Evolutionary conservation across 2,888 invertebrate genomes (phyloP).

Genomic region (Schizotus pectinicornis): DNA sequence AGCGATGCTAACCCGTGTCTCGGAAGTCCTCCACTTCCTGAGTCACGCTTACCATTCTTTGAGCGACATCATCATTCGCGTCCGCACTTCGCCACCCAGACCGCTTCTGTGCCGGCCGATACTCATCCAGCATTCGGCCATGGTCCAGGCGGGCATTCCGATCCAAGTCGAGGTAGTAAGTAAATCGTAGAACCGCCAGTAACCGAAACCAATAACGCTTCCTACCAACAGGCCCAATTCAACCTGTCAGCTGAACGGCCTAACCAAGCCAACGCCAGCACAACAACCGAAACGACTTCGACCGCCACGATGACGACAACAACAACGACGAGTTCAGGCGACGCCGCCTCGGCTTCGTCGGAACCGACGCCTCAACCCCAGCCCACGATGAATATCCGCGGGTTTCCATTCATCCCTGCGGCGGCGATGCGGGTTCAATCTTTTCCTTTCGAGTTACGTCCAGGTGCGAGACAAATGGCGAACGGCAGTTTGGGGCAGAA

Average conservation of each 20-base stretch:
- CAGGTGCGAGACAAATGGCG: slow-evolving; percentile 25
- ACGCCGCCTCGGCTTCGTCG: slow-evolving; percentile 14
- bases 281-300: slow-evolving; percentile 18
- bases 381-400: slow-evolving; percentile 32
- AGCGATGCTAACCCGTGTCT: slow-evolving; percentile 73
- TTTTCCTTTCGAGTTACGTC: slow-evolving; percentile 51
- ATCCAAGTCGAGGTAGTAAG: slow-evolving; percentile 65
- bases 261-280: neutral
- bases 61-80: slow-evolving; percentile 83
- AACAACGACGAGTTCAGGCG: slow-evolving; percentile 15
- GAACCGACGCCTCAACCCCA: slow-evolving; percentile 32
- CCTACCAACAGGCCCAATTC: slow-evolving; percentile 43
- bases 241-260: slow-evolving; percentile 47
- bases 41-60: slow-evolving; percentile 89
- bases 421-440: slow-evolving; percentile 51
- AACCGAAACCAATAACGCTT: neutral
- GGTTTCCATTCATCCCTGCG: slow-evolving; percentile 45
- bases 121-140: slow-evolving; percentile 70
- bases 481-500: slow-evolving; percentile 18
- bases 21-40: slow-evolving; percentile 82
- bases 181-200: neutral
- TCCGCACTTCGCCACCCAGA: slow-evolving; percentile 71
- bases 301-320: slow-evolving; percentile 29
- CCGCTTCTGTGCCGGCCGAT: slow-evolving; percentile 75
- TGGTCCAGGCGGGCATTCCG: slow-evolving; percentile 70